Base-by-base conservation (phyloP, 2,888 invertebrate genomes). In the Stenoptilia bipunctidactyla region DNA sequence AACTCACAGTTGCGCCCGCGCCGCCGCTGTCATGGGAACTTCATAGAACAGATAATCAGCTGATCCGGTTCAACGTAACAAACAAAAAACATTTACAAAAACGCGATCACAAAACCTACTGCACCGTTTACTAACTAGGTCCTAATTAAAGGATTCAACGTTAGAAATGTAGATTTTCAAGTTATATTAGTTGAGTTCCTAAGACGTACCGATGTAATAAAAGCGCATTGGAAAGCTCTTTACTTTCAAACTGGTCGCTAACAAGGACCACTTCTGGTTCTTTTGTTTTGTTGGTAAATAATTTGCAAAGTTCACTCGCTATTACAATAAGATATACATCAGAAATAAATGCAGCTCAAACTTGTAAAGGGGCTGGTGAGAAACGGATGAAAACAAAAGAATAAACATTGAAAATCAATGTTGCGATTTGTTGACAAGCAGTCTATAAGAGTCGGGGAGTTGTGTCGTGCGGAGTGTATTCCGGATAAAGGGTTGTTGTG, bases 101-200 rank as follows among this genome's bases (percentile, higher is more conserved):
- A 30, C 30, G n/a, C 46, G 47, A 44, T 50, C 39, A 48, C 41
- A 39, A n/a, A n/a, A 12, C n/a, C 43, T 49, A 30, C 30, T 25
- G 5, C 25, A 30, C 30, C 20, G 10, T n/a, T 2, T n/a, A 2
- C 30, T 30, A 30, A 30, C 30, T 30, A 30, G 30, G 12, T n/a
- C 12, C 30, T 12, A 30, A 30, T 30, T 30, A 30, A 30, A 9
- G 30, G 12, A 30, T n/a, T 30, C 9, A 30, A 30, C 6, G 4
- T 30, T 20, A 20, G 20, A 30, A n/a, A 30, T 30, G 30, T 12
- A 30, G 30, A 30, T 12, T n/a, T 30, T 30, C 30, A 30, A 12
- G 20, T 20, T 20, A 20, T 12, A 30, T 30, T 12, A 30, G 30
- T 30, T 12, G 30, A 30, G 30, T 30, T 12, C 3, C 30, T 12